Evolutionary conservation across 2,113 vertebrate genomes (phyloP).

Genomic region (Xiphias gladius): DNA sequence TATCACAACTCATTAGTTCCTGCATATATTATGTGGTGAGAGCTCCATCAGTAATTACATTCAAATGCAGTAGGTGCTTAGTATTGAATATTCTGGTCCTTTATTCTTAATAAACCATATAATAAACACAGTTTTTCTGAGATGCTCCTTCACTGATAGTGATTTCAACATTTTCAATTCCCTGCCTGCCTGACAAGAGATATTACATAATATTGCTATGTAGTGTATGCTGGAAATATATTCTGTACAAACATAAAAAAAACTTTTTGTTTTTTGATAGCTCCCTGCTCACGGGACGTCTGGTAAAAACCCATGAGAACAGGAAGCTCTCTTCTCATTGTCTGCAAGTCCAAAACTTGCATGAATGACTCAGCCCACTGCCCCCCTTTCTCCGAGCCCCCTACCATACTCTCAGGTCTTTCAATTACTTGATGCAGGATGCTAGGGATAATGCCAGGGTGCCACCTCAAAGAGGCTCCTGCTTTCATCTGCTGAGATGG

Average conservation of each 20-base stretch:
- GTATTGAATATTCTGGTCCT: background rate
- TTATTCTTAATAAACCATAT: background rate
- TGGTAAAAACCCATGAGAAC: background rate
- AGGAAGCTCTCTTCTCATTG: constrained; percentile 6
- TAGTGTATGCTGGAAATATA: background rate
- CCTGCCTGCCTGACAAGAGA: background rate
- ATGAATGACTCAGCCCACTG: constrained; percentile 54
- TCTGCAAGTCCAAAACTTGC: constrained; percentile 44
- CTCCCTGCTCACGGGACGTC: background rate
- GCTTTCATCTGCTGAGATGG: constrained; percentile 83
- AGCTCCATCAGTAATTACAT: background rate
- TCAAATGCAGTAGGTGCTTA: background rate
- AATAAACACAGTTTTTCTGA: background rate
- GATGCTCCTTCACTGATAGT: background rate
- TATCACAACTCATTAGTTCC: background rate
- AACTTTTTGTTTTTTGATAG: background rate
- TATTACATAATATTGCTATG: background rate
- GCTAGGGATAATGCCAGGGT: constrained; percentile 76
- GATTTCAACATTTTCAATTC: background rate
- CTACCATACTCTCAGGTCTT: constrained; percentile 66
- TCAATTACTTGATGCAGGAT: constrained; percentile 85
- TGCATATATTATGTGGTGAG: constrained; percentile 4
- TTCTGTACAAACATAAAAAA: background rate
- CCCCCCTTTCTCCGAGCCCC: constrained; percentile 22
- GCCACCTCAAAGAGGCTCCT: constrained; percentile 74